phyloP scores from a whole-genome alignment of 2,113 vertebrate genomes.

The Thunnus thynnus region DNA sequence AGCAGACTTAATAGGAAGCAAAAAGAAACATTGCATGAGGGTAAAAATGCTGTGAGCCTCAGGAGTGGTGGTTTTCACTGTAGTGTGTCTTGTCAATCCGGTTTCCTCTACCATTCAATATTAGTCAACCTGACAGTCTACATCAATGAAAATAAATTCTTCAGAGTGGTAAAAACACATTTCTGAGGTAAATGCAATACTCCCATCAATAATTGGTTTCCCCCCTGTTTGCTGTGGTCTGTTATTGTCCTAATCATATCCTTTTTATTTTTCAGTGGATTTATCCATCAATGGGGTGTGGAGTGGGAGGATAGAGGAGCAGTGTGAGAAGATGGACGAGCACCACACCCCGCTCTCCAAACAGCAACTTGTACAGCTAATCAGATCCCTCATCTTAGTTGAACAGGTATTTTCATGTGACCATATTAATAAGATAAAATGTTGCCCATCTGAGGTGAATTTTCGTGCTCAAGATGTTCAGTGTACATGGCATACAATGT shows the following conservation, averaged over 20 bases:
- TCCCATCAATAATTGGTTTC: no score
- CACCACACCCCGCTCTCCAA: constrained; percentile 64
- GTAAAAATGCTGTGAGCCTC: no score
- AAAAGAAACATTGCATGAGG: background rate
- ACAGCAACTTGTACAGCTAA: constrained; percentile 80
- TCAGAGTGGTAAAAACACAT: background rate
- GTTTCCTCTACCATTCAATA: no score
- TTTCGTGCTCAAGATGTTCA: background rate
- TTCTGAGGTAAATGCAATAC: background rate
- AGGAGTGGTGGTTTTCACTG: no score
- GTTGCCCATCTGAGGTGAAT: no score
- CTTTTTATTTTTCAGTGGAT: constrained; percentile 60
- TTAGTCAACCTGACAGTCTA: no score
- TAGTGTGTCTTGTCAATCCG: no score
- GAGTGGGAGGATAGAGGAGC: constrained; percentile 50
- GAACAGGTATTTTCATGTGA: constrained; percentile 70
- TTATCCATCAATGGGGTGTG: constrained; percentile 37
- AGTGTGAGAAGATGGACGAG: constrained; percentile 65
- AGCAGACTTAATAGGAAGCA: no score
- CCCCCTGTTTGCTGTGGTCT: background rate
- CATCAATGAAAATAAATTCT: background rate
- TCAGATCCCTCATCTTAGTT: constrained; percentile 77
- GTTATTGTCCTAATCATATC: background rate
- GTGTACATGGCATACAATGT: background rate
- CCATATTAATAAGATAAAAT: background rate